Conservation (phyloP, 1,140 invertebrate genomes). For the Drosophila rhopaloa region DNA sequence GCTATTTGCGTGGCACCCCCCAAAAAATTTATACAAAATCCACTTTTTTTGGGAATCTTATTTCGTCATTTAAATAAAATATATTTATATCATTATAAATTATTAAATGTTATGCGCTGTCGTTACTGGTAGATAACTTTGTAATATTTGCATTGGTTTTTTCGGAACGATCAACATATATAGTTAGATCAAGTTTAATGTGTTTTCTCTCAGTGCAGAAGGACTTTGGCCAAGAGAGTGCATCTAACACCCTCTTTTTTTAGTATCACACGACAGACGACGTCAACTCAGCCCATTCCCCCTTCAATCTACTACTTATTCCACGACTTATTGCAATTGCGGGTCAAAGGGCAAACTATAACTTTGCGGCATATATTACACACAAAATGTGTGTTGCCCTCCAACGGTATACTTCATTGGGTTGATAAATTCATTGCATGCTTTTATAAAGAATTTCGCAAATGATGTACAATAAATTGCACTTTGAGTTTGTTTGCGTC, state of each 20-base stretch:
- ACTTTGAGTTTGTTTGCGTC: not conserved
- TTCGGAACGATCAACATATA: too few species aligned
- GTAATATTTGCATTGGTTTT: too few species aligned
- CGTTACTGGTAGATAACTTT: too few species aligned
- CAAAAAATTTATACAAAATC: too few species aligned
- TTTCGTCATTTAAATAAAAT: too few species aligned
- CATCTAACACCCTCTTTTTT: slow-evolving; percentile 24
- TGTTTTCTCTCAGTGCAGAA: slow-evolving; percentile 4
- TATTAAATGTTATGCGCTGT: too few species aligned
- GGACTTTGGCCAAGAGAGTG: slow-evolving; percentile 11
- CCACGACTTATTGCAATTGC: slow-evolving; percentile 28
- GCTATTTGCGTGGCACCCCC: too few species aligned
- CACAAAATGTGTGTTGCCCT: not conserved
- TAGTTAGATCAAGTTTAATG: too few species aligned
- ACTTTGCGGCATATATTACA: slow-evolving; percentile 43
- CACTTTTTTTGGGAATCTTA: too few species aligned
- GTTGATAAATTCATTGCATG: slow-evolving; percentile 16
- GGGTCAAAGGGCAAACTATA: slow-evolving; percentile 44
- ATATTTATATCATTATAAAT: too few species aligned
- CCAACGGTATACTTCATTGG: slow-evolving; percentile 2
- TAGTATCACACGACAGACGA: slow-evolving; percentile 26
- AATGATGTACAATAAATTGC: slow-evolving; percentile 16
- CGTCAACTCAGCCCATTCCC: slow-evolving; percentile 11
- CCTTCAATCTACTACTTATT: slow-evolving; percentile 10
- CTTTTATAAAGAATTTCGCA: slow-evolving; percentile 6